Conservation (phyloP, 2,888 invertebrate genomes). For the Pterostichus madidus region DNA sequence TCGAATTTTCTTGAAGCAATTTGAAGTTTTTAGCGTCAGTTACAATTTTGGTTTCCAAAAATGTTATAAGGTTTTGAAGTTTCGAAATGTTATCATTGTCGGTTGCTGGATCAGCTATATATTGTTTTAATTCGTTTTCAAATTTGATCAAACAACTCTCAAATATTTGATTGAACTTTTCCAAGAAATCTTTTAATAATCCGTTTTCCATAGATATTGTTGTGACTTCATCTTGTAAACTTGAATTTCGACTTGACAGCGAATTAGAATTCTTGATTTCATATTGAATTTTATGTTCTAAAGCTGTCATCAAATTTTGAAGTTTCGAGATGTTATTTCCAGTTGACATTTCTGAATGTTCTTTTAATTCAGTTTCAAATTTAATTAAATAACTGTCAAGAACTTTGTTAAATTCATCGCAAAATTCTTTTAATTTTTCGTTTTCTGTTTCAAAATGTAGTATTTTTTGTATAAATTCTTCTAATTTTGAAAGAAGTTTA, state of each 20-base stretch:
- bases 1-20: conserved; percentile 22
- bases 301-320: neutral
- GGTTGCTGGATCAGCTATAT: neutral
- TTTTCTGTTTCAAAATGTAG: conserved; percentile 14
- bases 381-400: neutral
- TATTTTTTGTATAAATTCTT: neutral
- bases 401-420: neutral
- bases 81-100: neutral
- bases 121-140: conserved; percentile 12
- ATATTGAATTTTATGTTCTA: neutral
- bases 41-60: conserved; percentile 6
- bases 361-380: neutral
- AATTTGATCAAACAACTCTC: neutral
- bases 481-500: neutral
- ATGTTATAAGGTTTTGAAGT: neutral
- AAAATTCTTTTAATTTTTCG: neutral
- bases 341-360: neutral
- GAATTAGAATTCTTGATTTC: neutral
- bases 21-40: neutral
- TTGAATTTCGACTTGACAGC: neutral
- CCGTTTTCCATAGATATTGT: no score
- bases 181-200: no score
- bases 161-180: no score
- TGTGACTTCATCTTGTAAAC: neutral
- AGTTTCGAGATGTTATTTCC: neutral